Percentiles rank a stretch among this genome's conserved stretches.
Evolutionary conservation across 2,888 invertebrate species (phyloP).

Genomic region (Drosophila limbata): DNA sequence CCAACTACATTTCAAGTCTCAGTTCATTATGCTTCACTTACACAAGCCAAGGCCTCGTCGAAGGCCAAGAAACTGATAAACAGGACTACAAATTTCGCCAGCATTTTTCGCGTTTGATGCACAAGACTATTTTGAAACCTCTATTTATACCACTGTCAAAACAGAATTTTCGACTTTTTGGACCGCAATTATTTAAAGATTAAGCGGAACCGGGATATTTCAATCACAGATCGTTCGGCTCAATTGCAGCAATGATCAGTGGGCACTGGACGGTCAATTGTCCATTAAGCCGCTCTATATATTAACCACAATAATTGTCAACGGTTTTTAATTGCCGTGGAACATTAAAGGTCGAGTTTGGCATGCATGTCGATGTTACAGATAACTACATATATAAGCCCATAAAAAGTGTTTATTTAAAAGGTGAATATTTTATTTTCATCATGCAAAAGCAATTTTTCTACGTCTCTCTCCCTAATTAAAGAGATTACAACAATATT

Average conservation of each 20-base stretch:
- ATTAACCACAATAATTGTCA: conserved; percentile 12
- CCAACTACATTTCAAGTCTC: background rate
- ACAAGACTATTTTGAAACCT: conserved; percentile 9
- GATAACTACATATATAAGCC: conserved; percentile 11
- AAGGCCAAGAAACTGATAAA: conserved; percentile 48
- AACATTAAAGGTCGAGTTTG: conserved; percentile 12
- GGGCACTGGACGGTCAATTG: conserved; percentile 32
- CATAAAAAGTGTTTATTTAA: background rate
- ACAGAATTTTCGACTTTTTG: conserved; percentile 18
- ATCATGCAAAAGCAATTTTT: conserved; percentile 6
- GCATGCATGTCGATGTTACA: conserved; percentile 41
- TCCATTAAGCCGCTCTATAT: conserved; percentile 53
- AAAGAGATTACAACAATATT: background rate
- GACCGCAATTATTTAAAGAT: conserved; percentile 74
- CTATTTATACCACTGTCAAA: conserved; percentile 58
- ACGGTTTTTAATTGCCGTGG: conserved; percentile 53
- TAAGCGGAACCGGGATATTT: conserved; percentile 65
- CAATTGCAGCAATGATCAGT: conserved; percentile 69
- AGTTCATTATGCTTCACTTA: conserved; percentile 62
- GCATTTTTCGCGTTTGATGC: conserved; percentile 42
- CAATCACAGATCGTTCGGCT: conserved; percentile 81
- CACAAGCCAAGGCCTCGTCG: conserved; percentile 74
- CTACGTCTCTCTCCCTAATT: background rate
- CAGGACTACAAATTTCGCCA: conserved; percentile 43
- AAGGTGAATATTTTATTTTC: background rate